Evolutionary conservation across 2,888 invertebrate genomes (phyloP).

Genomic region (Nephrotoma appendiculata): DNA sequence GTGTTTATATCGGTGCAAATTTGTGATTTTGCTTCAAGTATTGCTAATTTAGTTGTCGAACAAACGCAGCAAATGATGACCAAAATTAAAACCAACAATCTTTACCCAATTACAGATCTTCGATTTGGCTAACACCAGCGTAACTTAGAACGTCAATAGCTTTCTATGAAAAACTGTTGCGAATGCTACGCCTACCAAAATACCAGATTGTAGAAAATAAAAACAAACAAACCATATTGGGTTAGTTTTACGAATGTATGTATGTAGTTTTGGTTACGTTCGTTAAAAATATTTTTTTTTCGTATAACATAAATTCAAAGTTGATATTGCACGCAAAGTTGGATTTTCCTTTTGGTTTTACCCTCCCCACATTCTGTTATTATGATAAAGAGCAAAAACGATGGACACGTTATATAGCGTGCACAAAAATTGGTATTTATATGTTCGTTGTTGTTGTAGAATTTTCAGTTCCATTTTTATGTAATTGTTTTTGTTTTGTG

Average conservation of each 20-base stretch:
- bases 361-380: not conserved
- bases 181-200: no score
- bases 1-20: no score
- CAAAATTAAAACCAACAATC: no score
- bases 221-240: no score
- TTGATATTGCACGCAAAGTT: not conserved
- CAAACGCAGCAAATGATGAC: no score
- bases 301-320: not conserved
- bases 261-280: not conserved
- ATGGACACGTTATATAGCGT: not conserved
- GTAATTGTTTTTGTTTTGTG: not conserved
- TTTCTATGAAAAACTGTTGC: no score
- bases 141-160: no score
- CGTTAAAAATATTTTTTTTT: not conserved
- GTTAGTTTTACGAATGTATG: not conserved
- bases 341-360: not conserved
- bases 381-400: not conserved
- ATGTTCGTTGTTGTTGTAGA: not conserved
- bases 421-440: not conserved
- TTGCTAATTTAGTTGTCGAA: no score
- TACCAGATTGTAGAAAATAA: no score
- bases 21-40: no score
- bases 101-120: no score
- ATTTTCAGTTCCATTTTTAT: not conserved
- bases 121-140: no score